Conservation (phyloP, 2,797 vertebrate species). For the Mycteria americana region DNA sequence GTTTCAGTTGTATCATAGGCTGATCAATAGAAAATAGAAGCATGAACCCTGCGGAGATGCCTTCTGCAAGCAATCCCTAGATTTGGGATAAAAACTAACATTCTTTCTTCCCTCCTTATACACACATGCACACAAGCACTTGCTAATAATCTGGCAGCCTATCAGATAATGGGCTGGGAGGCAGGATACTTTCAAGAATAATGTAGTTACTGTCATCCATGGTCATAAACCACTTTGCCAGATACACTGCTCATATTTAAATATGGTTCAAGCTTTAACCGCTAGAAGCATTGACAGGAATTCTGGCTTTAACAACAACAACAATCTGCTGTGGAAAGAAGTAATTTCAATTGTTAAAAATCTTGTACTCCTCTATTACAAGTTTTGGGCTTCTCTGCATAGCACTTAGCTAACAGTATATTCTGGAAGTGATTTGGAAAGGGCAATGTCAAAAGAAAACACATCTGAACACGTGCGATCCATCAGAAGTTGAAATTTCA, state of each 20-base stretch:
- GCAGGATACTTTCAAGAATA: background rate
- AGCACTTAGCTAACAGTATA: background rate
- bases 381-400: background rate
- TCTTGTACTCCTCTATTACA: background rate
- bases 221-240: background rate
- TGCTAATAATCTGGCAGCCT: background rate
- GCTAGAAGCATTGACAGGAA: background rate
- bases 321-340: background rate
- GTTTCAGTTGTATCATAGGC: background rate
- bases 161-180: background rate
- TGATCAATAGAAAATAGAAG: background rate
- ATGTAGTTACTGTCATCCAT: background rate
- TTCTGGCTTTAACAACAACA: conserved; percentile 4
- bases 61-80: background rate
- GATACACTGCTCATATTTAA: background rate
- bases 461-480: background rate
- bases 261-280: background rate
- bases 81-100: background rate
- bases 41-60: background rate
- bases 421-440: background rate
- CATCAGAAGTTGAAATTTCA: background rate
- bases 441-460: background rate
- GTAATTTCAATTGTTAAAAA: background rate
- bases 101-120: background rate
- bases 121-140: background rate